Conservation (phyloP, 2,888 invertebrate species). For the Camptogramma bilineatum region DNA sequence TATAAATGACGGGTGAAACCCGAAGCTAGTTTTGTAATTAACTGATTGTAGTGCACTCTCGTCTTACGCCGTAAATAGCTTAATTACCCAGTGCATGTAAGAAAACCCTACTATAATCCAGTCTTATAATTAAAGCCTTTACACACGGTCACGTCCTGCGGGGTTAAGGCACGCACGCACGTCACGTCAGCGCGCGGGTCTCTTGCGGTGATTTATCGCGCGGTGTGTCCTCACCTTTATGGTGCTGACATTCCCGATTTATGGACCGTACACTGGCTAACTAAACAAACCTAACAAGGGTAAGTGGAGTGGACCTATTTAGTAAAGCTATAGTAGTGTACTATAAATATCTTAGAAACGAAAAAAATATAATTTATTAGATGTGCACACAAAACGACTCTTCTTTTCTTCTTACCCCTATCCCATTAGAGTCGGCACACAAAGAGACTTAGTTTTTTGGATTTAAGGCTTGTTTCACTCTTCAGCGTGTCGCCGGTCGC, state of each 20-base stretch:
- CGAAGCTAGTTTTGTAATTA: too few relatives aligned
- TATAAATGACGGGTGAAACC: too few relatives aligned
- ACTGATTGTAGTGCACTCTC: too few relatives aligned
- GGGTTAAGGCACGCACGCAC: slow-evolving; percentile 66
- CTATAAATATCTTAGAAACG: neutral
- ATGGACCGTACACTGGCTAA: slow-evolving; percentile 59
- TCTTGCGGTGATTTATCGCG: slow-evolving; percentile 59
- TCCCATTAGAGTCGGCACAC: too few relatives aligned
- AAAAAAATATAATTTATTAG: too few relatives aligned
- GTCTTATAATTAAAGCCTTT: slow-evolving; percentile 50
- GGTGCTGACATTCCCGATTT: slow-evolving; percentile 69
- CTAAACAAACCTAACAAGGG: slow-evolving; percentile 48
- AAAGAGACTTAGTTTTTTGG: too few relatives aligned
- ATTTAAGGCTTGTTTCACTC: too few relatives aligned
- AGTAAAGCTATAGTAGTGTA: neutral
- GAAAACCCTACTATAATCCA: slow-evolving; percentile 42
- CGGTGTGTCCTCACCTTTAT: slow-evolving; percentile 75
- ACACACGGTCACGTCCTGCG: slow-evolving; percentile 54
- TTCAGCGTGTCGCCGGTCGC: too few relatives aligned
- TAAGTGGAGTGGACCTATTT: slow-evolving; percentile 7
- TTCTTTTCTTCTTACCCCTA: too few relatives aligned
- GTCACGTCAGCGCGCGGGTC: slow-evolving; percentile 57
- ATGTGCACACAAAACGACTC: too few relatives aligned
- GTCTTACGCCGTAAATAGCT: too few relatives aligned
- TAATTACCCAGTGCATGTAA: slow-evolving; percentile 14